Evolutionary conservation across 1,140 invertebrate genomes (phyloP).

Genomic region (Maconellicoccus hirsutus): DNA sequence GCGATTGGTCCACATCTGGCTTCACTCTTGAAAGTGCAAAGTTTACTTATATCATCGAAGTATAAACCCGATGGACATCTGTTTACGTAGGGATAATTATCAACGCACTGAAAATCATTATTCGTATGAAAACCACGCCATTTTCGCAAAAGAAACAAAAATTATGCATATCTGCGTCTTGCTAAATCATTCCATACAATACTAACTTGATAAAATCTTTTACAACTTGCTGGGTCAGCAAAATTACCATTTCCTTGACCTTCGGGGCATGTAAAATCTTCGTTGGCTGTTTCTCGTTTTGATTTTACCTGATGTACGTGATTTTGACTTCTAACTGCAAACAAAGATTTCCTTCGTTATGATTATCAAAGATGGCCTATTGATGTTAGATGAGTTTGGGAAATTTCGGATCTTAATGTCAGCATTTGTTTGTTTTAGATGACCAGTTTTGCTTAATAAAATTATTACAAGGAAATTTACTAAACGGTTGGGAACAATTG

Average conservation of each 20-base stretch:
- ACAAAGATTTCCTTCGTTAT: not conserved
- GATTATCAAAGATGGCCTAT: no score
- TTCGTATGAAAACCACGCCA: not conserved
- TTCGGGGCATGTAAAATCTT: slow-evolving; percentile 58
- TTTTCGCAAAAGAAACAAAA: no score
- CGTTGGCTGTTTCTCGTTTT: slow-evolving; percentile 28
- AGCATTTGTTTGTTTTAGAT: no score
- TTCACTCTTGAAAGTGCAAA: slow-evolving; percentile 81
- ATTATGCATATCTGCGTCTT: no score
- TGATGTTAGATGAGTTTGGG: no score
- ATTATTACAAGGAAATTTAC: no score
- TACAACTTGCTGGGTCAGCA: slow-evolving; percentile 76
- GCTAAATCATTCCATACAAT: no score
- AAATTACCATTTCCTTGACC: slow-evolving; percentile 74
- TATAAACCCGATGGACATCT: slow-evolving; percentile 77
- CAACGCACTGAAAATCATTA: slow-evolving; percentile 54
- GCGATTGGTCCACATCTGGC: slow-evolving; percentile 78
- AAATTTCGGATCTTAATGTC: no score
- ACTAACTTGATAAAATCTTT: slow-evolving; percentile 70
- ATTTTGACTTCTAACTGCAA: slow-evolving; percentile 12
- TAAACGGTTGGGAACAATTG: no score
- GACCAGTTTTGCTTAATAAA: no score
- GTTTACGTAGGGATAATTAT: slow-evolving; percentile 72
- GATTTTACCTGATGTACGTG: not conserved
- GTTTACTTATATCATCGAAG: slow-evolving; percentile 82